phyloP scores from a whole-genome alignment of 1,140 invertebrate genomes.

The Eciton burchellii region DNA sequence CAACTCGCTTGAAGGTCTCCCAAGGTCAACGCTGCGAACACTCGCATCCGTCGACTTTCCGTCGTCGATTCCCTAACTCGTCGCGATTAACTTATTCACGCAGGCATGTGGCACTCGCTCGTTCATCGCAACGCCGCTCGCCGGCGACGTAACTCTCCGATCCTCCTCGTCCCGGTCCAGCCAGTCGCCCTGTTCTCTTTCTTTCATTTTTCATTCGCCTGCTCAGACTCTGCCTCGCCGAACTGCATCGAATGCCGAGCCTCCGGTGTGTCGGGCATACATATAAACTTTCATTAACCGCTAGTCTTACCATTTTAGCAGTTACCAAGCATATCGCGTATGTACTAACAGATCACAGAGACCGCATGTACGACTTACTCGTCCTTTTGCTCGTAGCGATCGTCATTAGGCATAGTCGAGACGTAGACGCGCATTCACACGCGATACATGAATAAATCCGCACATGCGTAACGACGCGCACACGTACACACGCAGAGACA shows the following conservation, averaged over 20 bases:
- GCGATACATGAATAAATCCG: conserved; percentile 21
- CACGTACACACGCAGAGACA: conserved; percentile 4
- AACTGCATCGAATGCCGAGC: conserved; percentile 1
- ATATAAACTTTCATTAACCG: conserved; percentile 66
- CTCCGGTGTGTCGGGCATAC: not conserved
- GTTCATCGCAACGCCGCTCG: conserved; percentile 36
- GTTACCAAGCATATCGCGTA: conserved; percentile 74
- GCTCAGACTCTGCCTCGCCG: not conserved
- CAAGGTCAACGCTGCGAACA: not conserved
- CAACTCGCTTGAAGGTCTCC: not conserved
- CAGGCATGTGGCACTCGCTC: conserved; percentile 18
- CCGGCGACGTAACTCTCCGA: conserved; percentile 19
- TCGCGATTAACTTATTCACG: conserved; percentile 42
- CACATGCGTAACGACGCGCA: not conserved
- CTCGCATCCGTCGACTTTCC: not conserved
- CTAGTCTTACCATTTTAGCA: conserved; percentile 74
- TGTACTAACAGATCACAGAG: conserved; percentile 45
- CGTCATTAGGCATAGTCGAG: conserved; percentile 57
- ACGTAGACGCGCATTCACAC: conserved; percentile 26
- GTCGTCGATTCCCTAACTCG: conserved; percentile 24
- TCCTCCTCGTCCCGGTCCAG: conserved; percentile 27
- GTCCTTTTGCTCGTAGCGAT: conserved; percentile 51
- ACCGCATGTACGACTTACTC: conserved; percentile 20
- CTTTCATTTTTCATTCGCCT: not conserved
- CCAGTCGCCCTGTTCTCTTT: not conserved